Conservation (phyloP, 2,888 invertebrate genomes). For the Asteroscopus sphinx region DNA sequence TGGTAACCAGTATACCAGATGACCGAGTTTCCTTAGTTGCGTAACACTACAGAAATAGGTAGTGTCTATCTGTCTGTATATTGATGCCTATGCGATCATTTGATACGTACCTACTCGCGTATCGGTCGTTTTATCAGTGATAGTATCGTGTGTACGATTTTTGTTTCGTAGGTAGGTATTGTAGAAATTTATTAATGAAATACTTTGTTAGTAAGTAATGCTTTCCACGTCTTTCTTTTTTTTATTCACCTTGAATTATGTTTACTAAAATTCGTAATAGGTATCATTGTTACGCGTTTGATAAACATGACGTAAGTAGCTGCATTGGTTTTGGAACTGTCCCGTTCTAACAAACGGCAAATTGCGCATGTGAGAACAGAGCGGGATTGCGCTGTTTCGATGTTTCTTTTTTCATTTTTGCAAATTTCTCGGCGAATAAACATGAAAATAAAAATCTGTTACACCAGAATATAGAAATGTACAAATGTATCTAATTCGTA, state of each 20-base stretch:
- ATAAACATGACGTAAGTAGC: conserved; percentile 1
- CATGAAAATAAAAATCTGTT: too few relatives aligned
- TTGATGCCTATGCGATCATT: conserved; percentile 34
- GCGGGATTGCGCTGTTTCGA: too few relatives aligned
- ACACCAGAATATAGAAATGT: too few relatives aligned
- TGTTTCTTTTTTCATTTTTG: too few relatives aligned
- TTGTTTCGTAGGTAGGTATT: conserved; percentile 21
- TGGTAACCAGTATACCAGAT: conserved; percentile 74
- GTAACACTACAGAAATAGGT: conserved; percentile 80
- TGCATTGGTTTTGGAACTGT: too few relatives aligned
- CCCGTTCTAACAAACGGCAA: too few relatives aligned
- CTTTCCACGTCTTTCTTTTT: conserved; percentile 4
- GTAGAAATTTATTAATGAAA: conserved; percentile 24
- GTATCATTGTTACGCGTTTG: conserved; percentile 8
- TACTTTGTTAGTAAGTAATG: conserved; percentile 15
- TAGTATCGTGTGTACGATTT: conserved; percentile 28
- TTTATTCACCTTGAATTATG: too few relatives aligned
- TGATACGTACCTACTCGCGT: conserved; percentile 26
- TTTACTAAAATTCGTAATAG: not conserved
- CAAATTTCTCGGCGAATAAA: too few relatives aligned
- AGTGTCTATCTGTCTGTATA: conserved; percentile 43
- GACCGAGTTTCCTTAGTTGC: conserved; percentile 83
- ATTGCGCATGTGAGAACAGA: too few relatives aligned
- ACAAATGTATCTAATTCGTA: too few relatives aligned
- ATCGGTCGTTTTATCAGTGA: conserved; percentile 35